Percentiles rank a stretch among this genome's conserved stretches.
Conservation (phyloP, 2,113 vertebrate species). For the Campylorhamphus procurvoides region DNA sequence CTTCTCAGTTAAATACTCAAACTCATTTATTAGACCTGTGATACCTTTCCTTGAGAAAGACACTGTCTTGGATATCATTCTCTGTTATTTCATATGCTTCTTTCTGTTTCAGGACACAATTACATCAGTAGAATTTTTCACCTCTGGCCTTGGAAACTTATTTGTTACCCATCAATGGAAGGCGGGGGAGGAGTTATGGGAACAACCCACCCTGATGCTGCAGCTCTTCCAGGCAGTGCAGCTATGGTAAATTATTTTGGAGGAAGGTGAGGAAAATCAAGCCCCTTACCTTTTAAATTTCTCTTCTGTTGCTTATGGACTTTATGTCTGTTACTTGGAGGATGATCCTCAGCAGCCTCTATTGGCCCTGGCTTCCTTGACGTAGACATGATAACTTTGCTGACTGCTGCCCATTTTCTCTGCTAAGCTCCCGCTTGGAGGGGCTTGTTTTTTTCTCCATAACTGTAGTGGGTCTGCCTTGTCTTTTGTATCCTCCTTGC, state of each 20-base stretch:
- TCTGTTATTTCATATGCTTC: background rate
- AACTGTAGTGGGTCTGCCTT: background rate
- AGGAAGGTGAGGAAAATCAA: background rate
- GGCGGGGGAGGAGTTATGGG: background rate
- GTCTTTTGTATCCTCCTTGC: background rate
- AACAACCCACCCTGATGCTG: background rate
- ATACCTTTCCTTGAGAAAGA: background rate
- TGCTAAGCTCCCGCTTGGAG: background rate
- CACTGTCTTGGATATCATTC: background rate
- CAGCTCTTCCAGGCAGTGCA: background rate
- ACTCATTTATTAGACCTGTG: background rate
- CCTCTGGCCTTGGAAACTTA: background rate
- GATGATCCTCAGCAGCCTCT: background rate
- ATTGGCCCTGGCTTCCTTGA: background rate
- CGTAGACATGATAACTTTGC: background rate
- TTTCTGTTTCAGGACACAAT: background rate
- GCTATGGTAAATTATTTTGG: background rate
- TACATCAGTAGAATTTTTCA: background rate
- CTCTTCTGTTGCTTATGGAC: background rate
- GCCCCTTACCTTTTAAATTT: background rate
- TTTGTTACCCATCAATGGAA: background rate
- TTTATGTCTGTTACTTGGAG: background rate
- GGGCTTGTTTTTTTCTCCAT: background rate
- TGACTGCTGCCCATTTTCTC: background rate
- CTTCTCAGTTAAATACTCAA: background rate